These are phyloP conservation scores for Cotesia typhae DNA, from an alignment of 1,140 invertebrate genomes.

Conservation along the genomic window DNA sequence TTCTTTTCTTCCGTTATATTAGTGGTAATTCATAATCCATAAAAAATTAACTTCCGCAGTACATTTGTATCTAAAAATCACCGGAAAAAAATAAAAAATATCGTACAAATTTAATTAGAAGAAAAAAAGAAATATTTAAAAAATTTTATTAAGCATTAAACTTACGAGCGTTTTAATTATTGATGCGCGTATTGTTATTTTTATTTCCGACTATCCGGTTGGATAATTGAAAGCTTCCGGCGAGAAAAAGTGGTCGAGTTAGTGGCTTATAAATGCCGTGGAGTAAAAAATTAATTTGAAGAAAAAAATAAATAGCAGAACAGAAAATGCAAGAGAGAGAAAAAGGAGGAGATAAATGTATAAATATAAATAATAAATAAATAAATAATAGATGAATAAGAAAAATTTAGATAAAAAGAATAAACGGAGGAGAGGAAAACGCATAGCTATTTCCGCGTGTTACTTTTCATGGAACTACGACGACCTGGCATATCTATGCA, in stretches of 20 bases:
- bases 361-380: neutral
- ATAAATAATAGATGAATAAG: neutral
- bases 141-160: neutral
- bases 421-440: slow-evolving; percentile 17
- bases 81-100: slow-evolving; percentile 13
- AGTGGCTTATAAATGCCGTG: neutral
- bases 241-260: slow-evolving; percentile 2
- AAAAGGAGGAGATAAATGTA: neutral
- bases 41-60: too few relatives aligned
- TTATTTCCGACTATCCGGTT: slow-evolving; percentile 8
- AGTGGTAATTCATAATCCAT: too few relatives aligned
- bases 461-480: slow-evolving; percentile 42
- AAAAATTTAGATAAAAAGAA: neutral
- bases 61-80: too few relatives aligned
- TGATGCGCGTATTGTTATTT: slow-evolving; percentile 13
- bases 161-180: too few relatives aligned
- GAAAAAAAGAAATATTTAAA: neutral
- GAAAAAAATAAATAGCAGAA: slow-evolving; percentile 9
- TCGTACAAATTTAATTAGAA: neutral
- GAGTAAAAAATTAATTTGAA: slow-evolving; percentile 3
- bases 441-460: slow-evolving; percentile 34
- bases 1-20: slow-evolving; percentile 24
- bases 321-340: neutral
- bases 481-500: slow-evolving; percentile 46
- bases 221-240: slow-evolving; percentile 28